These are phyloP conservation scores for Hyperoplus immaculatus DNA, from an alignment of 2,797 vertebrate species.

Conservation along the genomic window DNA sequence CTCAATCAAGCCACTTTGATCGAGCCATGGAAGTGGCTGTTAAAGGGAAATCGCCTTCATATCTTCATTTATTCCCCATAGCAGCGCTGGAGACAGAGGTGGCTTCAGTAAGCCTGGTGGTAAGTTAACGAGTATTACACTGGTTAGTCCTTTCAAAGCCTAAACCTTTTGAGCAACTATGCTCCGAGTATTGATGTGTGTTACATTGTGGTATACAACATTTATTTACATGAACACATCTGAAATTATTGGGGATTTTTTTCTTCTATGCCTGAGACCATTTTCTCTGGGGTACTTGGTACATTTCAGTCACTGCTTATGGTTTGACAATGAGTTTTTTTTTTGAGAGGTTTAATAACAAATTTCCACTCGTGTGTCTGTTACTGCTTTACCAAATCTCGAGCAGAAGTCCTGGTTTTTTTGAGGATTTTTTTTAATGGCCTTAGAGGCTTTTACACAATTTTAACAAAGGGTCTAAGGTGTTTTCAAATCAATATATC, in stretches of 20 bases:
- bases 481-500: constrained; percentile 75
- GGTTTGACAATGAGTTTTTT: constrained; percentile 72
- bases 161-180: constrained; percentile 72
- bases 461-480: constrained; percentile 77
- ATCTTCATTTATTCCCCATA: constrained; percentile 99
- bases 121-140: constrained; percentile 99
- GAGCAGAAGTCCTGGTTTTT: constrained; percentile 63
- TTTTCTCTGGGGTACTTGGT: constrained; percentile 76
- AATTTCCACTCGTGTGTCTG: constrained; percentile 63
- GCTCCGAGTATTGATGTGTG: constrained; percentile 69
- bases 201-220: constrained; percentile 77
- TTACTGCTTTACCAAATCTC: constrained; percentile 65
- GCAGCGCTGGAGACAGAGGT: constrained; percentile 99
- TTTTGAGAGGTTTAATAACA: constrained; percentile 65
- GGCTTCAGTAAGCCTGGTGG: constrained; percentile 99
- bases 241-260: constrained; percentile 70
- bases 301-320: constrained; percentile 77
- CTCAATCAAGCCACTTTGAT: constrained; percentile 96
- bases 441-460: constrained; percentile 80
- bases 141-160: constrained; percentile 94
- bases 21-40: constrained; percentile 97
- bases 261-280: constrained; percentile 77
- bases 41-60: constrained; percentile 99
- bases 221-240: constrained; percentile 63
- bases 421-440: constrained; percentile 73